Evolutionary conservation across 30 jellyfish, hydroid and myxozoan genomes (phyloP).

Genomic region (Hydractinia symbiolongicarpus): DNA sequence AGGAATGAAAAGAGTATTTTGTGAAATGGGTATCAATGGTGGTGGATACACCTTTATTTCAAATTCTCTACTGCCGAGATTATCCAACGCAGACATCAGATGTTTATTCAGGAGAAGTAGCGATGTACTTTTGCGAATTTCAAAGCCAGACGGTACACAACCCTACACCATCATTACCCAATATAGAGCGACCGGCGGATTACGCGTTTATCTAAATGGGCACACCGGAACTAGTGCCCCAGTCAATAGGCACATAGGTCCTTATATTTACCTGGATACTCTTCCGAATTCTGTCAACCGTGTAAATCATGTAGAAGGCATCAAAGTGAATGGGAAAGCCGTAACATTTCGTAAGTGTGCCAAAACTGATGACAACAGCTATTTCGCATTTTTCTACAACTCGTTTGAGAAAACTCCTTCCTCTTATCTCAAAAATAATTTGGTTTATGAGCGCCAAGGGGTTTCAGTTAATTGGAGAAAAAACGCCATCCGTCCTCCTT

Average conservation of each 20-base stretch:
- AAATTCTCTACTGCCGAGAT: conserved; percentile 3
- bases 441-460: too few species aligned
- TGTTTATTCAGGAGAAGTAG: conserved; percentile 16
- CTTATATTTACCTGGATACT: conserved; percentile 35
- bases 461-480: too few species aligned
- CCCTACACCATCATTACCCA: conserved; percentile 44
- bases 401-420: too few species aligned
- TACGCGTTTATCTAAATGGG: conserved; percentile 26
- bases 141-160: conserved; percentile 38
- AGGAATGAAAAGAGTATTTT: conserved; percentile 33
- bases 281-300: conserved; percentile 9
- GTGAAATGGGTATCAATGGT: conserved; percentile 55
- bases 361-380: not conserved
- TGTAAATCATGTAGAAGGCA: not conserved
- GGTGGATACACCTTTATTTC: conserved; percentile 51
- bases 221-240: conserved; percentile 28
- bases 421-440: too few species aligned
- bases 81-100: conserved; percentile 25
- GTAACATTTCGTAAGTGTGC: conserved; percentile 2
- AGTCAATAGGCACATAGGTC: conserved; percentile 9
- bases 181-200: conserved; percentile 24
- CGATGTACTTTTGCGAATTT: conserved; percentile 41
- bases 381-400: too few species aligned
- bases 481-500: too few species aligned
- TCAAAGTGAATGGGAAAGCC: not conserved